phyloP scores from a whole-genome alignment of 2,797 vertebrate species.

The Lateolabrax maculatus region DNA sequence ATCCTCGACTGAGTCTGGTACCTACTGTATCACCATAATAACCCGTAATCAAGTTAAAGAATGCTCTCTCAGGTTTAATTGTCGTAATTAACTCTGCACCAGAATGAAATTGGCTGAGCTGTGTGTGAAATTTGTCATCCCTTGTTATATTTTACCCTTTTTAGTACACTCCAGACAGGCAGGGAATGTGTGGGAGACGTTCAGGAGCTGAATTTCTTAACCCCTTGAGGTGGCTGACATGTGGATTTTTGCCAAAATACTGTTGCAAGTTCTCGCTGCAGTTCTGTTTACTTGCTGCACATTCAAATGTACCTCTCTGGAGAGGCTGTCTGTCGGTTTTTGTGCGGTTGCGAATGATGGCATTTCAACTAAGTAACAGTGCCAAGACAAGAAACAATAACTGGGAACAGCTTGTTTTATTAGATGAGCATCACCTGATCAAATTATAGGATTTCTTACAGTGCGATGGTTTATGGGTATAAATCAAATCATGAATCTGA shows the following conservation, averaged over 20 bases:
- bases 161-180: background rate
- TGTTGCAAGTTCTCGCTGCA: background rate
- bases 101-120: slow-evolving; percentile 32
- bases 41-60: slow-evolving; percentile 49
- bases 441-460: background rate
- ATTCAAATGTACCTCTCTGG: accelerated
- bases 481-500: background rate
- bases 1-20: slow-evolving; percentile 19
- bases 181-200: slow-evolving; percentile 12
- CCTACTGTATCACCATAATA: slow-evolving; percentile 31
- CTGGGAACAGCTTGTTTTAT: background rate
- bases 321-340: background rate
- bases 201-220: background rate
- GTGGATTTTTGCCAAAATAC: background rate
- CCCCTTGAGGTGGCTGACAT: background rate
- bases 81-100: slow-evolving; percentile 41
- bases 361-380: background rate
- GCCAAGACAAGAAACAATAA: background rate
- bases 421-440: background rate
- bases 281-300: background rate
- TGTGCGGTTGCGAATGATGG: background rate
- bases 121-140: slow-evolving; percentile 38
- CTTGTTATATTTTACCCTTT: slow-evolving; percentile 19
- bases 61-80: slow-evolving; percentile 52
- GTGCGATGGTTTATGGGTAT: background rate